Percentiles rank a stretch among this genome's conserved stretches.
Evolutionary conservation across 1,140 invertebrate genomes (phyloP).

Genomic region (Triops cancriformis): DNA sequence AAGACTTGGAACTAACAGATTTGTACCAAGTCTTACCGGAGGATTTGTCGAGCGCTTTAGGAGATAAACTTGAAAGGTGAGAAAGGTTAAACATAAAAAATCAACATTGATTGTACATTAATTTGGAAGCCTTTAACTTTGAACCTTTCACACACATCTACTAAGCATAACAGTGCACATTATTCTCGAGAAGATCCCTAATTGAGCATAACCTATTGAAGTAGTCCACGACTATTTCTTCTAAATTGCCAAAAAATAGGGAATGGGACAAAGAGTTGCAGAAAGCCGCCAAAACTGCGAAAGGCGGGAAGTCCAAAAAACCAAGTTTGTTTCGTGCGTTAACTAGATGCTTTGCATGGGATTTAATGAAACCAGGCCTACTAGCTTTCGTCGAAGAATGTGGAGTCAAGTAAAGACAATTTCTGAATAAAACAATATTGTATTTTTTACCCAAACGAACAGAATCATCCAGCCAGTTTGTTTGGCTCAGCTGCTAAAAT

Average conservation of each 20-base stretch:
- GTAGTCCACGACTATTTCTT: too few species aligned
- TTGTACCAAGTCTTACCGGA: slow-evolving; percentile 33
- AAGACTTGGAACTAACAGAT: slow-evolving; percentile 38
- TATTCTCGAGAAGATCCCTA: too few species aligned
- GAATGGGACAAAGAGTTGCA: slow-evolving; percentile 41
- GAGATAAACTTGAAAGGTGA: slow-evolving; percentile 45
- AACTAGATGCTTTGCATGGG: slow-evolving; percentile 36
- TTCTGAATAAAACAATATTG: too few species aligned
- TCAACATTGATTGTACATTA: background rate
- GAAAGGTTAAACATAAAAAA: too few species aligned
- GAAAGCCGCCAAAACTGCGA: slow-evolving; percentile 24
- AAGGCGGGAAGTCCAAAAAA: slow-evolving; percentile 26
- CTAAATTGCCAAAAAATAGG: slow-evolving; percentile 27
- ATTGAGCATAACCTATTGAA: too few species aligned
- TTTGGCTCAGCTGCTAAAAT: slow-evolving; percentile 59
- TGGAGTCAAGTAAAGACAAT: slow-evolving; percentile 1
- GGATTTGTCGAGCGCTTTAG: slow-evolving; percentile 50
- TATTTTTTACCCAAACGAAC: slow-evolving; percentile 31
- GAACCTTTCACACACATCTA: too few species aligned
- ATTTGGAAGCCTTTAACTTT: background rate
- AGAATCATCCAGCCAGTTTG: slow-evolving; percentile 64
- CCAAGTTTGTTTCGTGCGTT: slow-evolving; percentile 38
- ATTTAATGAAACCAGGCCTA: slow-evolving; percentile 39
- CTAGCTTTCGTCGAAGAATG: slow-evolving; percentile 39
- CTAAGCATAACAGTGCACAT: too few species aligned